A percentile compares a stretch with the other conserved stretches of the same genome.
Evolutionary conservation across 1,140 invertebrate genomes (phyloP).

Genomic region (Chymomyza costata): DNA sequence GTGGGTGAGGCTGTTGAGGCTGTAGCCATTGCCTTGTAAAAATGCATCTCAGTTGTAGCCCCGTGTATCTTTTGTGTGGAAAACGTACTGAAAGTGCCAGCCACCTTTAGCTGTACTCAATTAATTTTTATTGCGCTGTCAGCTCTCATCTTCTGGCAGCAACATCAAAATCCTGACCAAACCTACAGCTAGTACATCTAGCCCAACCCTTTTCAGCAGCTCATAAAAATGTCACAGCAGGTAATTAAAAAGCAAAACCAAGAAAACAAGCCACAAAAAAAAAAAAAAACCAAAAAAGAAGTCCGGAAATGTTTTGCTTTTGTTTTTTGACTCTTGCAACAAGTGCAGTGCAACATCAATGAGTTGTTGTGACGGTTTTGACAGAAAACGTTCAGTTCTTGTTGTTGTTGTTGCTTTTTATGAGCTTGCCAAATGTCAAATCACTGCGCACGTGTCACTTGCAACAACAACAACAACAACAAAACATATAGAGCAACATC

Average conservation of each 20-base stretch:
- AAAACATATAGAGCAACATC: not conserved
- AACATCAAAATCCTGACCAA: not conserved
- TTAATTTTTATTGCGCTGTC: slow-evolving; percentile 70
- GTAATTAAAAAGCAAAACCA: slow-evolving; percentile 39
- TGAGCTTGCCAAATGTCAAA: slow-evolving; percentile 26
- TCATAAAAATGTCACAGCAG: slow-evolving; percentile 66
- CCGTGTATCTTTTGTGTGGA: not conserved
- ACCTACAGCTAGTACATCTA: not conserved
- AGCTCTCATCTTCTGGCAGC: slow-evolving; percentile 22
- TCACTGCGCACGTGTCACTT: slow-evolving; percentile 31
- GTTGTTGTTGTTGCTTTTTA: too few relatives aligned
- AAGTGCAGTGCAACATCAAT: slow-evolving; percentile 14
- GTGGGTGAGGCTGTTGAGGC: slow-evolving; percentile 1
- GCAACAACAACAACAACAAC: not conserved
- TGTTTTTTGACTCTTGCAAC: not conserved
- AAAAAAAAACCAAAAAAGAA: too few relatives aligned
- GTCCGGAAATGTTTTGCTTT: too few relatives aligned
- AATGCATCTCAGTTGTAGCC: too few relatives aligned
- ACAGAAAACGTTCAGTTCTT: too few relatives aligned
- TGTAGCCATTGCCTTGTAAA: slow-evolving; percentile 10
- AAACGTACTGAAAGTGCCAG: not conserved
- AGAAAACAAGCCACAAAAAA: not conserved
- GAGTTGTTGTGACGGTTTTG: slow-evolving; percentile 42
- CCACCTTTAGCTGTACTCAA: slow-evolving; percentile 57
- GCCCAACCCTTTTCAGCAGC: slow-evolving; percentile 50